Base-by-base conservation (phyloP, 2,888 invertebrate species). In the Blastobasis adustella region DNA sequence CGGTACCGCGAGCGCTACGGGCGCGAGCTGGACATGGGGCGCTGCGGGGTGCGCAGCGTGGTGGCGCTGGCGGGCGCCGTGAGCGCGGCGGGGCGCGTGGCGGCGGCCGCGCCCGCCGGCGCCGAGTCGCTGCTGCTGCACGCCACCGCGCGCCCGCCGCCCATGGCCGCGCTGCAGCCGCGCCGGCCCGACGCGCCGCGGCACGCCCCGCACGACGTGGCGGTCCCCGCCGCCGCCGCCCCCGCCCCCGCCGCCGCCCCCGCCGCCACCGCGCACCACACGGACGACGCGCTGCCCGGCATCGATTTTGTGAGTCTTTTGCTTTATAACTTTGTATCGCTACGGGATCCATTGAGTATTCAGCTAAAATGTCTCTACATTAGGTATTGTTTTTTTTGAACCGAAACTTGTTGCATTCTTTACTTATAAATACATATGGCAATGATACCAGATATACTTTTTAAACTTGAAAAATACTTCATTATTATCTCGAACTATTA, bases 221-320 rank as follows among this genome's bases (percentile, higher is more conserved):
- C 48, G 44, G 37, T 45, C 49, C 52, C 49, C 46, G 23, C 23
- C 23, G n/a, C n/a, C n/a, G n/a, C n/a, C n/a, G 41, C 44, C 54
- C 53, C 47, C 39, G 58, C 50, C 54, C 52, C 43, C 47, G n/a
- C n/a, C n/a, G n/a, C n/a, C n/a, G 41, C 41, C 49, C 49, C 46
- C 51, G 43, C 10, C 42, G 37, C 38, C 47, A 45, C 58, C 47
- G 37, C 57, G 40, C 53, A 47, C 49, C 57, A 46, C 54, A 47
- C 69, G 2, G 83, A 80, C 5, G 84, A 85, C 57, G 79, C 79
- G 55, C 60, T 77, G 63, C 78, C 78, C 10, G 76, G 77, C 3
- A 67, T 83, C 38, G 72, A 71, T 47, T 82, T 66, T 50, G 85
- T 85, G 47, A 76, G 78, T 68, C 1, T 10, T 40, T 40, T 23